Evolutionary conservation across 2,888 invertebrate species (phyloP), one percentile per base, ranked within the genome.

Genomic region (Leucozona laternaria): DNA sequence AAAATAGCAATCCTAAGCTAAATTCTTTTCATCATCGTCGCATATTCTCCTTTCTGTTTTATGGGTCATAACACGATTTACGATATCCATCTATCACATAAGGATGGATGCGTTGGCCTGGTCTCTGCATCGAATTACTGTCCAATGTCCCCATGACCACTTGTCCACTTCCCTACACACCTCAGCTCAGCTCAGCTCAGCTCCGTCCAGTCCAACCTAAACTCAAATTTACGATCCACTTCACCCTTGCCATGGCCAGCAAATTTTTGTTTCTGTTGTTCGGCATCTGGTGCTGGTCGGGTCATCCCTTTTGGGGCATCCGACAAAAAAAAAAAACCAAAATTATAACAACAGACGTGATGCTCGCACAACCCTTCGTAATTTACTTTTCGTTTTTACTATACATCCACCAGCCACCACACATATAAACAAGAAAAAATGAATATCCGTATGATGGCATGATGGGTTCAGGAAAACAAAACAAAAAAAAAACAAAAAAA

Each of bases 21-120:
- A 62, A 62, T 62, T 73, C 62, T 17, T 37, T 62, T 40, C 37
- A 25, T 62, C 22, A 53, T 37, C 50, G 11, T 22, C 22, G 11
- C 10, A 53, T 53, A 37, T 37, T 53, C 22, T 53, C 55, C 55
- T 48, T 80, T 60, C 25, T 45, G 40, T 85, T 85, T 85, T 85
- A 85, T 85, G 85, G 60, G 55, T 73, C 80, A 77, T 81, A 81
- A 85, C 81, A 73, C 73, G 55, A 73, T 73, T 78, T 60, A 40
- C 57, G 77, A 73, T 62, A 55, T 55, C 76, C 77, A 85, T 84
- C 66, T 71, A 84, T 85, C 85, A 85, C 40, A 73, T 17, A 71
- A 72, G 80, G 85, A 28, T 66, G 64, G 45, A 80, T 75, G 79
- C 71, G 76, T 76, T 64, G 34, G 50, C 34, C 37, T 53, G 20